These are phyloP conservation scores for Vespertilio murinus DNA, from an alignment of 2,797 vertebrate genomes.

Conservation along the genomic window DNA sequence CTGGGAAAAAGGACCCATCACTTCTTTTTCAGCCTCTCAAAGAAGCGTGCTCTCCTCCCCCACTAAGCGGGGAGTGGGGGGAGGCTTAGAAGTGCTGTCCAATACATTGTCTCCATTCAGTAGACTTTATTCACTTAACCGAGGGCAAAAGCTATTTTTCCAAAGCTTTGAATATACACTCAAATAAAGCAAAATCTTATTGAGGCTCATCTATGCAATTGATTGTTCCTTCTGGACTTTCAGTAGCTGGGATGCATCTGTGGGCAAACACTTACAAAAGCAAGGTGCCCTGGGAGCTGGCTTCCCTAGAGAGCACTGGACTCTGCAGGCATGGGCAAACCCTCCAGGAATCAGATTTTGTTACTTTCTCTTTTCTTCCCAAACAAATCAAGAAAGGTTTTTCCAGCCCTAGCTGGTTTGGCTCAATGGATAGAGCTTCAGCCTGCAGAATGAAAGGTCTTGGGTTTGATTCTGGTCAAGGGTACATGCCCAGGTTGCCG, in stretches of 20 bases:
- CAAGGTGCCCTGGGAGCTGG: background rate
- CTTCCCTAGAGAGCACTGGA: background rate
- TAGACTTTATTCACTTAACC: slow-evolving; percentile 23
- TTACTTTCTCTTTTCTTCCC: slow-evolving; percentile 15
- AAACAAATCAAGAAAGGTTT: slow-evolving; percentile 7
- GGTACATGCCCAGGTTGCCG: no score
- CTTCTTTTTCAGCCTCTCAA: slow-evolving; percentile 13
- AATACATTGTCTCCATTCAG: slow-evolving; percentile 2
- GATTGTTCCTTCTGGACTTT: slow-evolving; percentile 50
- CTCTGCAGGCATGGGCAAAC: background rate
- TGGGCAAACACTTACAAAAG: slow-evolving; percentile 15
- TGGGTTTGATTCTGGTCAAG: no score
- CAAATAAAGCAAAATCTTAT: slow-evolving; percentile 58
- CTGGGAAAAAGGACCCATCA: background rate
- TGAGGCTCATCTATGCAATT: slow-evolving; percentile 45
- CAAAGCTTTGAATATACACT: slow-evolving; percentile 52
- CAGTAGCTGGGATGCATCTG: slow-evolving; percentile 27
- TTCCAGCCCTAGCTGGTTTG: no score
- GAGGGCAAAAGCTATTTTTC: slow-evolving; percentile 56
- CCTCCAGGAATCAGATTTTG: background rate
- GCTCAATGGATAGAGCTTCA: no score
- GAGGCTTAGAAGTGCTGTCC: background rate
- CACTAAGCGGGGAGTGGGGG: no score
- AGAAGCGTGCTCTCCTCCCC: background rate
- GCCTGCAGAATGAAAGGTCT: no score